These are phyloP conservation scores for Lateolabrax maculatus DNA, from an alignment of 2,797 vertebrate genomes.

Conservation along the genomic window DNA sequence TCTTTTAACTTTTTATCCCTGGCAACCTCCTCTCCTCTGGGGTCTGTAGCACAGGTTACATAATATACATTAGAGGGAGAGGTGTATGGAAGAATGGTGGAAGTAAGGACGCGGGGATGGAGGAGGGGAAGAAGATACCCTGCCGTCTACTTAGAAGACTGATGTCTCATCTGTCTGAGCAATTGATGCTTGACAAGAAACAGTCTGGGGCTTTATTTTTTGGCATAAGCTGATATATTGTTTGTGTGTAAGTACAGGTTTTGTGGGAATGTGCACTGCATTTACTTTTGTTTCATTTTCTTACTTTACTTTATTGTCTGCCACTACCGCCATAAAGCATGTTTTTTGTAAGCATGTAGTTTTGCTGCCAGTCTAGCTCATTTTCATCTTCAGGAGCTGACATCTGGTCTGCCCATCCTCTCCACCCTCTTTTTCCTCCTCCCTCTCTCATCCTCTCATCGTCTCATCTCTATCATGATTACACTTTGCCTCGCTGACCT, in stretches of 20 bases:
- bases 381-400: slow-evolving; percentile 76
- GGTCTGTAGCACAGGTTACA: slow-evolving; percentile 66
- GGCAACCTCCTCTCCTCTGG: slow-evolving; percentile 42
- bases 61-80: slow-evolving; percentile 69
- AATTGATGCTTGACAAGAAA: slow-evolving; percentile 31
- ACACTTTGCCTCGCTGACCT: slow-evolving; percentile 77
- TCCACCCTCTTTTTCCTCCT: slow-evolving; percentile 41
- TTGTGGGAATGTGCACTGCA: not conserved
- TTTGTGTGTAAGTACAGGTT: slow-evolving; percentile 4
- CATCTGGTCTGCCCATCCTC: slow-evolving; percentile 68
- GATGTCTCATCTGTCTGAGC: slow-evolving; percentile 54
- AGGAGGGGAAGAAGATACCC: slow-evolving; percentile 38
- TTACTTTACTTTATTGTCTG: too few species aligned
- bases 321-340: slow-evolving; percentile 3
- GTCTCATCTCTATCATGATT: slow-evolving; percentile 79
- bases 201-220: slow-evolving; percentile 24
- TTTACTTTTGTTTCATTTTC: slow-evolving; percentile 11
- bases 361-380: slow-evolving; percentile 42
- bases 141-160: slow-evolving; percentile 42
- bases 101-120: slow-evolving; percentile 34
- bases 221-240: not conserved
- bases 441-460: slow-evolving; percentile 62
- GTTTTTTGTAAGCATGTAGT: slow-evolving; percentile 31
- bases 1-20: slow-evolving; percentile 41
- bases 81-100: slow-evolving; percentile 37